A percentile compares a stretch with the other conserved stretches of the same genome.
Conservation (phyloP, 2,113 vertebrate genomes). For the Lipotes vexillifer region DNA sequence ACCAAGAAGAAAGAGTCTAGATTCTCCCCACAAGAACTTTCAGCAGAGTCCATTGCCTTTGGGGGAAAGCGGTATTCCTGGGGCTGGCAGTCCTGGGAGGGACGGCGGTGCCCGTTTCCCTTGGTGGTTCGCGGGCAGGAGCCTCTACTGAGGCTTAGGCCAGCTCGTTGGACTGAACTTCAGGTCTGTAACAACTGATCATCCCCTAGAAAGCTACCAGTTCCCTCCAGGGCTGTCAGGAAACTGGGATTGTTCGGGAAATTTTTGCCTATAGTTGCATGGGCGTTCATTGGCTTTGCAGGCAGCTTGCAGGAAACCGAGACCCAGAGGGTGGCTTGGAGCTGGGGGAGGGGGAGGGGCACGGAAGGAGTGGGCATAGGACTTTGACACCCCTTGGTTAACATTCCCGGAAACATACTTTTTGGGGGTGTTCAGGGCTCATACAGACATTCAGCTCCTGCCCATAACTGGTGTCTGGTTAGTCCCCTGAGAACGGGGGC, state of each 20-base stretch:
- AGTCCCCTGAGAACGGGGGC: not conserved
- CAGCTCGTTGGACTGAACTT: not conserved
- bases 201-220: not conserved
- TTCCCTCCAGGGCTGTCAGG: not conserved
- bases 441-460: not conserved
- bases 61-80: not conserved
- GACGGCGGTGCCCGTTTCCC: rapidly evolving
- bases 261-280: not conserved
- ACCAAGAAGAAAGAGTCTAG: not conserved
- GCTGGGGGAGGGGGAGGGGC: not conserved
- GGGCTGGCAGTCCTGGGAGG: no score
- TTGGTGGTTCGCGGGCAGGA: not conserved
- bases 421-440: not conserved
- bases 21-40: not conserved
- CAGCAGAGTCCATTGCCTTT: no score
- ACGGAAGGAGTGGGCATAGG: no score
- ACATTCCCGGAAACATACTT: not conserved
- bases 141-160: not conserved
- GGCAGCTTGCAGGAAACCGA: not conserved
- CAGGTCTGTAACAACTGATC: not conserved
- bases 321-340: not conserved
- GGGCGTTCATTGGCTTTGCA: not conserved
- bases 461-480: not conserved
- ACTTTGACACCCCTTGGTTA: no score
- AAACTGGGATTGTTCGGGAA: no score